Conservation (phyloP, 2,113 vertebrate species). For the Nothoprocta perdicaria region DNA sequence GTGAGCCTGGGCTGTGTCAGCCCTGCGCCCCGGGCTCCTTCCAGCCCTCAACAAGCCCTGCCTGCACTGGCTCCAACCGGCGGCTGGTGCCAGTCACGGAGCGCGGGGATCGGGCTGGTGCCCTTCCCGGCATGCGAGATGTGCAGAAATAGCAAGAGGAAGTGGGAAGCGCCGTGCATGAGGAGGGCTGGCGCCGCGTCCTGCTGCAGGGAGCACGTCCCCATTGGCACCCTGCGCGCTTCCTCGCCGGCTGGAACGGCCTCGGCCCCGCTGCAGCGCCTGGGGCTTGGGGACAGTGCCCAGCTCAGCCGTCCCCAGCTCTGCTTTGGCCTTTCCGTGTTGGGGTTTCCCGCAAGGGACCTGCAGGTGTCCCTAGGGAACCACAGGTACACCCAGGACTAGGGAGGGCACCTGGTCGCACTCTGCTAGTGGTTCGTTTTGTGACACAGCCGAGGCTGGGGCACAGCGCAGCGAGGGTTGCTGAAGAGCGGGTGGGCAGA, state of each 20-base stretch:
- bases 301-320: not conserved
- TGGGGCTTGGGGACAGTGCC: not conserved
- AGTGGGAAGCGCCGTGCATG: not conserved
- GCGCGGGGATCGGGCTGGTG: not conserved
- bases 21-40: too few species aligned
- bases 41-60: too few species aligned
- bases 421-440: not conserved
- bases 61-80: not conserved
- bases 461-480: not conserved
- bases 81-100: not conserved
- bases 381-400: not conserved
- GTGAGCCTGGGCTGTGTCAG: too few species aligned
- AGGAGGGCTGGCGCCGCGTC: not conserved
- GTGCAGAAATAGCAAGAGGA: not conserved
- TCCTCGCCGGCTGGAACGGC: not conserved
- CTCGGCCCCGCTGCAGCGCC: not conserved
- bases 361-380: not conserved
- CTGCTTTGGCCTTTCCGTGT: not conserved
- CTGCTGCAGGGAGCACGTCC: not conserved
- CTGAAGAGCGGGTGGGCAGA: not conserved
- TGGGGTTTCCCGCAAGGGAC: not conserved
- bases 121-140: not conserved
- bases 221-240: not conserved
- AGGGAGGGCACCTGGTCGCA: not conserved
- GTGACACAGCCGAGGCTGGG: not conserved